Conservation (phyloP, 2,888 invertebrate genomes). For the Schrankia costaestrigalis region DNA sequence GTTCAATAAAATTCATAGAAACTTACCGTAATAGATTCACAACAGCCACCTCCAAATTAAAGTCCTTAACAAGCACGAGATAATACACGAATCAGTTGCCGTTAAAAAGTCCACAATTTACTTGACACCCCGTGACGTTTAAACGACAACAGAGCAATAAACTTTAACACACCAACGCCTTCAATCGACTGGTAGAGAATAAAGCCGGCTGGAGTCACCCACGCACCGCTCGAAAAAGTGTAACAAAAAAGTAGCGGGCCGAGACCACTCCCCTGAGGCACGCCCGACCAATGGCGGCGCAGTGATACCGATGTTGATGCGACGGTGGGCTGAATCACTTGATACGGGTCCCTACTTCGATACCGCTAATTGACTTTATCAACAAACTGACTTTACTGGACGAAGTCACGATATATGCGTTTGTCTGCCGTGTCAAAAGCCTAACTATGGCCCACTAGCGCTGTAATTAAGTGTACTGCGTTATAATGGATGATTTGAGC, state of each 20-base stretch:
- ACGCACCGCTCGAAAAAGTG: conserved; percentile 65
- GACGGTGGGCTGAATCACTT: conserved; percentile 74
- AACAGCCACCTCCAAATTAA: conserved; percentile 49
- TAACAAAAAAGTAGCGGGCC: conserved; percentile 68
- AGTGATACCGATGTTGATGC: conserved; percentile 51
- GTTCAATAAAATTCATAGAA: conserved; percentile 23
- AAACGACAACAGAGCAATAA: conserved; percentile 67
- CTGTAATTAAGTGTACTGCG: conserved; percentile 69
- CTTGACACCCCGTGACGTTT: conserved; percentile 60
- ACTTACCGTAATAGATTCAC: conserved; percentile 50
- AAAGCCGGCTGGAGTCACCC: conserved; percentile 67
- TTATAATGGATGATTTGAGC: conserved; percentile 68
- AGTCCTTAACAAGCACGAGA: conserved; percentile 63
- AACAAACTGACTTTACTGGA: conserved; percentile 80
- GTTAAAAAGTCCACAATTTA: conserved; percentile 67
- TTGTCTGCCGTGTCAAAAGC: conserved; percentile 77
- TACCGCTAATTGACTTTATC: conserved; percentile 81
- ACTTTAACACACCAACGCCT: conserved; percentile 77
- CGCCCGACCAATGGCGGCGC: conserved; percentile 63
- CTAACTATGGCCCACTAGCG: conserved; percentile 71
- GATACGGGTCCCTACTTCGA: conserved; percentile 77
- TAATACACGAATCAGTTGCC: conserved; percentile 50
- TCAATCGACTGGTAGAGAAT: conserved; percentile 77
- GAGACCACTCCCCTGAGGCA: conserved; percentile 69
- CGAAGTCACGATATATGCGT: conserved; percentile 78